Evolutionary conservation across 2,113 vertebrate species (phyloP), one percentile per base, ranked within the genome.

Genomic region (Corvus moneduloides): DNA sequence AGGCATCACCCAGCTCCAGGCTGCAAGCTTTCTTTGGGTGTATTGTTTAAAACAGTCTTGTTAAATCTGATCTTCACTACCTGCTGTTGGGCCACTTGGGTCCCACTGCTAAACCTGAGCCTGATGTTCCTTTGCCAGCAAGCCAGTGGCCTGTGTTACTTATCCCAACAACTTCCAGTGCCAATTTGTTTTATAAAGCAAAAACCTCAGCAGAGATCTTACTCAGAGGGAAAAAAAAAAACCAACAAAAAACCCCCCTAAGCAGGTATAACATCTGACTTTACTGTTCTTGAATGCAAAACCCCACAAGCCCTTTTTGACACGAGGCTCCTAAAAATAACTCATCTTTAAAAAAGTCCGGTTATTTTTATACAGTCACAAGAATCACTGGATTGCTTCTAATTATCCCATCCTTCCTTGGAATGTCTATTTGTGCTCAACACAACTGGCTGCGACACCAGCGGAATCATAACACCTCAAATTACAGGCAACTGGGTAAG

Each of bases 351-450:
- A 81, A 93, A 66, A 75, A 68, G 93, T 63, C 66, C 7, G 23
- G 87, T 87, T 97, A 96, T 96, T 96, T 95, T 96, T 93, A 79
- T 37, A 27, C 73, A 87, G 90, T 94, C 92, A 95, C 83, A 95
- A 95, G 94, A 88, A 86, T 68, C 86, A 58, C 73, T 89, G 62
- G 88, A 96, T 96, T 95, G 96, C 94, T 93, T 94, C 86, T 96
- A 94, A 95, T 95, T 89, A 96, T 69, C 88, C 73, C 76, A 77
- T 94, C 85, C 90, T 93, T 97, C 93, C 95, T 87, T 41, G 61
- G 91, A 84, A 94, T 55, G 85, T 90, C 95, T 93, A 94, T 95
- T 96, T 95, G 81, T 62, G 94, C 79, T 52, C 75, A 66, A 63
- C 81, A 85, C 87, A 93, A 94, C 89, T 93, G 89, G 81, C 82